These are phyloP conservation scores for Lasiurus borealis DNA, from an alignment of 2,113 vertebrate species.

Conservation along the genomic window DNA sequence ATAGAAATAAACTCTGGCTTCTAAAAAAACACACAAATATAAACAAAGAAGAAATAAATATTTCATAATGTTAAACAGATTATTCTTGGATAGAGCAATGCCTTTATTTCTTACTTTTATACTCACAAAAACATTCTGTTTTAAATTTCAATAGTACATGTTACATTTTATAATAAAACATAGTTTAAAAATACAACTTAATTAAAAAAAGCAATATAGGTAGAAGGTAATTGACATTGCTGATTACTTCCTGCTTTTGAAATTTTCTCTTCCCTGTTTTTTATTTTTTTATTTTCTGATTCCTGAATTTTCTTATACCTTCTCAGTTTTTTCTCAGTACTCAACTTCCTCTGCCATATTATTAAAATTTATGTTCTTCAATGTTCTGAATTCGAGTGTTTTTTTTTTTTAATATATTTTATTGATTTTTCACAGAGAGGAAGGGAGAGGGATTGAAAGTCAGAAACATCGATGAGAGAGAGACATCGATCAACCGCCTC, in stretches of 20 bases:
- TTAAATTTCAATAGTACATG: neutral
- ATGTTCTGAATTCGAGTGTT: neutral
- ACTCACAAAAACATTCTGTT: neutral
- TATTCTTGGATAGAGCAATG: neutral
- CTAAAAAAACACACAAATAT: neutral
- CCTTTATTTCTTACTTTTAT: neutral
- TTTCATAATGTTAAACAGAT: neutral
- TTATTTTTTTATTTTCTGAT: neutral
- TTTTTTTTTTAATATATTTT: too few species aligned
- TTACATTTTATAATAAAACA: neutral
- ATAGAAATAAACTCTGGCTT: conserved; percentile 13
- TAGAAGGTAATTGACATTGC: neutral
- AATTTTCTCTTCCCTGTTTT: neutral
- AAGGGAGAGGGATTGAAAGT: too few species aligned
- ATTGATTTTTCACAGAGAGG: too few species aligned
- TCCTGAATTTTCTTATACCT: neutral
- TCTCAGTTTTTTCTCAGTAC: neutral
- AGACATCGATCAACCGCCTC: too few species aligned
- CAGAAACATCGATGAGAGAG: too few species aligned
- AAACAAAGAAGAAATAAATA: neutral
- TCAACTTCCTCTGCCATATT: neutral
- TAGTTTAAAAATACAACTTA: neutral
- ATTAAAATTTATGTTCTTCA: neutral
- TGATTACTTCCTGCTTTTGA: neutral
- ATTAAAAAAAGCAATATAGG: neutral